Percentiles rank a stretch among this genome's conserved stretches.
These are phyloP conservation scores for Clistopyga incitator DNA, from an alignment of 2,888 invertebrate genomes.

Conservation along the genomic window DNA sequence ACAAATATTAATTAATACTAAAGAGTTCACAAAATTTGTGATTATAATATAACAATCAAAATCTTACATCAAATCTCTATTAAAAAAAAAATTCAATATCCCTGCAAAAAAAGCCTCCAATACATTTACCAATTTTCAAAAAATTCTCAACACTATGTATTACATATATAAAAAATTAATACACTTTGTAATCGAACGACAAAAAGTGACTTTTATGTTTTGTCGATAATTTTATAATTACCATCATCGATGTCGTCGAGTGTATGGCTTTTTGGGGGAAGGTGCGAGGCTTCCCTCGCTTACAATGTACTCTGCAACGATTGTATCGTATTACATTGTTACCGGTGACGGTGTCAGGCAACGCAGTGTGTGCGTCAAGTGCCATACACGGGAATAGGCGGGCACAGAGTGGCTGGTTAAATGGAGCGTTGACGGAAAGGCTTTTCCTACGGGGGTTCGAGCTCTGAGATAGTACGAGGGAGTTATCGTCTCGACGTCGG, in stretches of 20 bases:
- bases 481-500: conserved; percentile 42
- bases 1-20: too few relatives aligned
- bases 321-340: conserved; percentile 58
- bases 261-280: conserved; percentile 47
- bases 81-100: too few relatives aligned
- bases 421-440: conserved; percentile 39
- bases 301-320: not conserved
- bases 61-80: too few relatives aligned
- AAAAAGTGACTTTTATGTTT: too few relatives aligned
- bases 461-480: conserved; percentile 36
- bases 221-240: too few relatives aligned
- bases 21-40: too few relatives aligned
- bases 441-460: conserved; percentile 23
- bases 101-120: too few relatives aligned
- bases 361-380: conserved; percentile 31
- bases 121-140: too few relatives aligned
- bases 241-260: conserved; percentile 9
- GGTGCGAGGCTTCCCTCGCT: conserved; percentile 25
- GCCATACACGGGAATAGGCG: conserved; percentile 24
- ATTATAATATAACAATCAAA: too few relatives aligned
- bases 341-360: conserved; percentile 24
- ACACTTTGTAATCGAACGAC: too few relatives aligned
- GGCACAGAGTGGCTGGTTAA: conserved; percentile 31
- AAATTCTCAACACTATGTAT: too few relatives aligned
- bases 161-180: too few relatives aligned